Evolutionary conservation across 1,140 invertebrate species (phyloP).

Genomic region (Lordiphosa stackelbergi): DNA sequence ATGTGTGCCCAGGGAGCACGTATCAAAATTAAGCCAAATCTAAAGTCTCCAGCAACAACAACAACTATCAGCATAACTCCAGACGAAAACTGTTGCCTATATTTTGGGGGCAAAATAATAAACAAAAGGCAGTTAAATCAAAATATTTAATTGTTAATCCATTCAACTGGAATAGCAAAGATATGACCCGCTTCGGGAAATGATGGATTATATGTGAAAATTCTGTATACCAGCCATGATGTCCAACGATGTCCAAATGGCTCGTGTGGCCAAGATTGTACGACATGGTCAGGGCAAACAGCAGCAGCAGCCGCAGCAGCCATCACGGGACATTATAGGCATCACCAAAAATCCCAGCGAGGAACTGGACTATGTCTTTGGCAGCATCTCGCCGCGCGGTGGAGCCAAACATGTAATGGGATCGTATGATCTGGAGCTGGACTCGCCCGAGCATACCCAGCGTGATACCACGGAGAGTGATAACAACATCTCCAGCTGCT

Average conservation of each 20-base stretch:
- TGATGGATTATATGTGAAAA: too few relatives aligned
- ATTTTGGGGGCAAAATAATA: slow-evolving; percentile 2
- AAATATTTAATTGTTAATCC: neutral
- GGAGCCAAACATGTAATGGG: slow-evolving; percentile 40
- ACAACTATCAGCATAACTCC: neutral
- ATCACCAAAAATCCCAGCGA: slow-evolving; percentile 40
- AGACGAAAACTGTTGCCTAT: neutral
- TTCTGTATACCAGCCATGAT: slow-evolving; percentile 20
- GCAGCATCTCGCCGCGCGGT: slow-evolving; percentile 59
- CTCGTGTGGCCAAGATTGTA: slow-evolving; percentile 62
- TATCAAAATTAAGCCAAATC: slow-evolving; percentile 41
- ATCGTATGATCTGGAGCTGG: slow-evolving; percentile 49
- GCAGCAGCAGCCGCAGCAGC: slow-evolving; percentile 18
- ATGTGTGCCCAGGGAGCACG: slow-evolving; percentile 37
- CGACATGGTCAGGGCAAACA: slow-evolving; percentile 37
- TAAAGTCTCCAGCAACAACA: slow-evolving; percentile 1
- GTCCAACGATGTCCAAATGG: slow-evolving; percentile 74
- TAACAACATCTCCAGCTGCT: slow-evolving; percentile 76
- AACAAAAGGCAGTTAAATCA: neutral
- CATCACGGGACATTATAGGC: slow-evolving; percentile 15
- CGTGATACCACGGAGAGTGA: slow-evolving; percentile 71
- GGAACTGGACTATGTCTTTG: slow-evolving; percentile 60
- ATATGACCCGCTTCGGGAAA: too few relatives aligned
- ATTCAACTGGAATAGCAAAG: too few relatives aligned
- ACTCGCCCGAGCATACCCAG: slow-evolving; percentile 67